Evolutionary conservation across 2,888 invertebrate species (phyloP), one percentile per base, ranked within the genome.

Genomic region (Emmelina monodactyla): DNA sequence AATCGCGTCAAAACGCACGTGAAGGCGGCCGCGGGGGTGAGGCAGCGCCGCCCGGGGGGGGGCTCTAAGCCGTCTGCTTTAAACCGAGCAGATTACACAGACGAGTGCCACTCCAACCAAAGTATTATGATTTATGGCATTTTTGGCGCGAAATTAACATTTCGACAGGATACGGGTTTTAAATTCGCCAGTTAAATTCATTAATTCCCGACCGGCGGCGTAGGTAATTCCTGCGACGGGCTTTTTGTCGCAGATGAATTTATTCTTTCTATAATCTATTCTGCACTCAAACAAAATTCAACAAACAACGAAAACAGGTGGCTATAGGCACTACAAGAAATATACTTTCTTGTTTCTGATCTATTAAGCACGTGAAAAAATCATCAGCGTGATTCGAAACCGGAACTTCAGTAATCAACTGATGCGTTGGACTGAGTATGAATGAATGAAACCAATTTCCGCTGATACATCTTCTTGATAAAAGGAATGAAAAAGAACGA

Each of bases 1-100:
- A 79, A 79, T 79, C 78, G 75, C 75, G 75, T 79, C 76, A 79
- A 78, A 78, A 78, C 76, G 78, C 76, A 76, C 76, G 73, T 75
- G 73, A 72, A 76, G 75, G 48, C 50, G 43, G 42, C 46, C 76
- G 76, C 76, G 73, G 75, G 73, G 72, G 75, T 73, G 48, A 49
- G 43, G 42, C 46, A 39, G 36, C 30, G 35, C 31, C 19, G 39
- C 31, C 38, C 37, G 35, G 41, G 50, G 46, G 45, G 47, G 38
- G 45, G 48, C 40, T 58, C 62, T 75, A 75, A 78, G 78, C 73
- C 65, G 65, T 61, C 66, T 59, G 73, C 69, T 76, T 73, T 73
- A 71, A 73, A 76, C 72, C 67, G 65, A 63, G 64, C 72, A 65
- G 76, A 70, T 78, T 75, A 75, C 68, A 65, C 63, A 53, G 50